Evolutionary conservation across 1,140 invertebrate species (phyloP), one percentile per base, ranked within the genome.

Genomic region (Stegodyphus dumicola): DNA sequence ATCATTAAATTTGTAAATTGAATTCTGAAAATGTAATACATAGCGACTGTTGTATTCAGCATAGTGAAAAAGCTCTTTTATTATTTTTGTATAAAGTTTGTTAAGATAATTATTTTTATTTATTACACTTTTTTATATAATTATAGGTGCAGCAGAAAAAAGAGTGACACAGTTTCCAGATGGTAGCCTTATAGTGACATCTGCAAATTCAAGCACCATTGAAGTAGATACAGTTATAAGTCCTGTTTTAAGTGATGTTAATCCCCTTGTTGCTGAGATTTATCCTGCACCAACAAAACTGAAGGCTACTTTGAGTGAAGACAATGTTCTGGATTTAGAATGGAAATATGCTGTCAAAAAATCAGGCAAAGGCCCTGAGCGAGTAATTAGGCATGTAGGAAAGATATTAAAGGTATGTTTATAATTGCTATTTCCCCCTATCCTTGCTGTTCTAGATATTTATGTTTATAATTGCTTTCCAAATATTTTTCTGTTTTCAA

Each of bases 311-410:
- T 94, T 97, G 48, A 95, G 95, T 11, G 95, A 95, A 0, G 96
- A 98, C 89, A 91, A 97, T 51, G 95, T 97, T 0, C 98, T 98
- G 89, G 92, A 96, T 87, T 96, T 98, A 86, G 97, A 99, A 91
- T 99, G 97, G 97, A 92, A 96, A 65, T 99, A 98, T 86, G 90
- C 90, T 85, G 87, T 91, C 71, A 88, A 90, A 0, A 89, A 89
- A 54, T 88, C 89, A 73, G 88, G 89, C 11, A 89, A 88, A 80
- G 81, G 87, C 51, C 78, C 15, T 73, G 60, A 48, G 9, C 67
- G 81, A 9, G 49, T 85, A 53, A 85, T 87, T 15, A 85, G 76
- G 3, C 81, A 87, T 11, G 73, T 87, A 17, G 81, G 81, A 51
- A 85, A 80, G 13, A 79, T 83, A 10, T 53, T 87, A 7, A 87